Conservation (phyloP, 2,888 invertebrate species). For the Graphium colonna region DNA sequence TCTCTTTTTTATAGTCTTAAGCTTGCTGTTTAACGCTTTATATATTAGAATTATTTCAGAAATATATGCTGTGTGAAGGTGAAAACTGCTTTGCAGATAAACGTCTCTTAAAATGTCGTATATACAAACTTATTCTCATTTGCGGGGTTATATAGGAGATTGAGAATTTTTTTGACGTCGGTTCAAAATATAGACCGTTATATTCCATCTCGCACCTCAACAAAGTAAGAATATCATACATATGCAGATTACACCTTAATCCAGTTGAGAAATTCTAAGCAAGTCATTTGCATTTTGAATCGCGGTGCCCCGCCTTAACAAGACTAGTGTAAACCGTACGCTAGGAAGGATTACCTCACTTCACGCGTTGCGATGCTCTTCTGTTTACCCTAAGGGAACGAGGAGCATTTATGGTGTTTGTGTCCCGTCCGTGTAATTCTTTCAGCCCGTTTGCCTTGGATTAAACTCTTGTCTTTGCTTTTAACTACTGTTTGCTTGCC, state of each 20-base stretch:
- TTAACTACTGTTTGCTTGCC: conserved; percentile 71
- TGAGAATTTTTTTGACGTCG: too few relatives aligned
- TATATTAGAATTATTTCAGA: too few relatives aligned
- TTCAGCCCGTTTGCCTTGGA: conserved; percentile 73
- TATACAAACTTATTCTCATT: too few relatives aligned
- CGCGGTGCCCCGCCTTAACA: conserved; percentile 57
- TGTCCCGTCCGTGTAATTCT: conserved; percentile 69
- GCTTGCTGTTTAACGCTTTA: too few relatives aligned
- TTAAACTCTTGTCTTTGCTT: conserved; percentile 75
- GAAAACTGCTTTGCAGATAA: too few relatives aligned
- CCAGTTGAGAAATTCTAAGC: conserved; percentile 55
- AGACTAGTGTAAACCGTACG: conserved; percentile 45
- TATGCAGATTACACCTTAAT: conserved; percentile 61
- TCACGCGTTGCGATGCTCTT: conserved; percentile 45
- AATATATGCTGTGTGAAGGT: too few relatives aligned
- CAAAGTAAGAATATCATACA: conserved; percentile 44
- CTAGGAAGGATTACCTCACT: conserved; percentile 68
- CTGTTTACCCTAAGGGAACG: conserved; percentile 58
- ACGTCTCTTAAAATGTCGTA: too few relatives aligned
- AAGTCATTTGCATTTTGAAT: conserved; percentile 63
- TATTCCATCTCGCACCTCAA: conserved; percentile 3
- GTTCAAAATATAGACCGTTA: background rate
- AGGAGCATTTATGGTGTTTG: conserved; percentile 59
- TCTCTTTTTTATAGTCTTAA: too few relatives aligned
- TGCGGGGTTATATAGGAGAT: too few relatives aligned